Base-by-base conservation (phyloP, 2,888 invertebrate genomes). In the Hypolimnas misippus region DNA sequence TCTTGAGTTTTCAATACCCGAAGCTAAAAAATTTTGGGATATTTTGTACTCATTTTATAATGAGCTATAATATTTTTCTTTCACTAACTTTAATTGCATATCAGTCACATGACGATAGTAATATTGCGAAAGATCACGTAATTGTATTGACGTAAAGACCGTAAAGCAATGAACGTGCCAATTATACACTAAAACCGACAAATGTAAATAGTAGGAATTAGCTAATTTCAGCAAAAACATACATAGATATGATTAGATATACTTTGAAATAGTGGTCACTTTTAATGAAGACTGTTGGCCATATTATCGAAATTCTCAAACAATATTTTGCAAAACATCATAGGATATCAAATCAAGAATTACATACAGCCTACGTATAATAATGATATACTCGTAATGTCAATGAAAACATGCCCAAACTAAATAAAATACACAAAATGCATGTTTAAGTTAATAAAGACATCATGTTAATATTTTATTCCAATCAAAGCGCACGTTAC, bases 111-210 rank as follows among this genome's bases (percentile, higher is more conserved):
- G 38, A 40, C 40, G 40, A 63, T 63, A 46, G 53, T 53, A 33
- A 57, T n/a, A 57, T 57, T 49, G 33, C 44, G 16, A 58, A 58
- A 58, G 8, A 40, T 54, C 62, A 58, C 62, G 62, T 63, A 58
- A 54, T 40, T 29, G 12, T 52, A 53, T 31, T 54, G 57, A 62
- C 49, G 53, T 53, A 38, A 31, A 38, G 33, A 53, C 51, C 25
- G 31, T 57, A 44, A 56, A 46, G 38, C 25, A 53, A 19, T 31
- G 40, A 31, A 62, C 62, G 62, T 62, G 62, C 53, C 38, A 62
- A 53, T 50, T 57, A 31, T 16, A 46, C 25, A 33, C 12, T 33
- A 57, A 17, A 38, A 31, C 7, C 16, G 38, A 29, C 6, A 19
- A 19, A 35, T 52, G n/a, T 25, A 49, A 49, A 14, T 49, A 3